A percentile compares a stretch with the other conserved stretches of the same genome.
Conservation (phyloP, 2,113 vertebrate genomes). For the Lepus timidus region DNA sequence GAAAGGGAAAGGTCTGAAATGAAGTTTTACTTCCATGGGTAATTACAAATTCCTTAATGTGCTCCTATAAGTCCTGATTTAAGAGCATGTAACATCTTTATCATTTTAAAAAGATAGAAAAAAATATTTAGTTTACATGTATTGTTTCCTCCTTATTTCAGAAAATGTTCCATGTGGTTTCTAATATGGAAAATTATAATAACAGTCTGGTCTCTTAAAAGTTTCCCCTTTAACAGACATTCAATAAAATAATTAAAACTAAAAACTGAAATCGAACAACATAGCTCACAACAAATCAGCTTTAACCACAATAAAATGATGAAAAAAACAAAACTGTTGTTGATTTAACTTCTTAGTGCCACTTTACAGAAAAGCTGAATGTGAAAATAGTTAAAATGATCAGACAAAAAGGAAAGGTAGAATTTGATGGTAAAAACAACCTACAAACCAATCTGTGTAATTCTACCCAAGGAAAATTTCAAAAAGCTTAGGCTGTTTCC, state of each 20-base stretch:
- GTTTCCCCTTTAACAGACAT: not conserved
- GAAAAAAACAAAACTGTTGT: slow-evolving; percentile 31
- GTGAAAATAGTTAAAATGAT: slow-evolving; percentile 48
- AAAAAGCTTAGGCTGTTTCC: slow-evolving; percentile 35
- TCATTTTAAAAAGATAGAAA: slow-evolving; percentile 39
- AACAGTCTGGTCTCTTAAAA: slow-evolving; percentile 51
- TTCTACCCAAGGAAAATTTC: slow-evolving; percentile 62
- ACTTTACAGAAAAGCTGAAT: slow-evolving; percentile 17
- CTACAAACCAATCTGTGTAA: slow-evolving; percentile 47
- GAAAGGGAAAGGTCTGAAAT: slow-evolving; percentile 46
- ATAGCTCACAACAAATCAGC: slow-evolving; percentile 29
- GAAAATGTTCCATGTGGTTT: slow-evolving; percentile 20
- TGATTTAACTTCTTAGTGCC: slow-evolving; percentile 18
- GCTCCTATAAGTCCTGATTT: slow-evolving; percentile 33
- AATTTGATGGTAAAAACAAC: slow-evolving; percentile 39
- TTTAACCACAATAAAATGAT: not conserved
- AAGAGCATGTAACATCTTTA: not conserved
- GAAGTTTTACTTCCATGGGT: slow-evolving; percentile 57
- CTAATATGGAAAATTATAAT: slow-evolving; percentile 37
- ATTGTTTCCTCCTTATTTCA: slow-evolving; percentile 61
- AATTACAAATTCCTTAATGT: slow-evolving; percentile 44
- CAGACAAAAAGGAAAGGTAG: slow-evolving; percentile 51
- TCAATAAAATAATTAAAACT: slow-evolving; percentile 61
- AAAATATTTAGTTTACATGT: slow-evolving; percentile 45
- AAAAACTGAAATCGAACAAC: slow-evolving; percentile 67